Evolutionary conservation across 2,797 vertebrate species (phyloP), one percentile per base, ranked within the genome.

Genomic region (Cichlasoma orientale): DNA sequence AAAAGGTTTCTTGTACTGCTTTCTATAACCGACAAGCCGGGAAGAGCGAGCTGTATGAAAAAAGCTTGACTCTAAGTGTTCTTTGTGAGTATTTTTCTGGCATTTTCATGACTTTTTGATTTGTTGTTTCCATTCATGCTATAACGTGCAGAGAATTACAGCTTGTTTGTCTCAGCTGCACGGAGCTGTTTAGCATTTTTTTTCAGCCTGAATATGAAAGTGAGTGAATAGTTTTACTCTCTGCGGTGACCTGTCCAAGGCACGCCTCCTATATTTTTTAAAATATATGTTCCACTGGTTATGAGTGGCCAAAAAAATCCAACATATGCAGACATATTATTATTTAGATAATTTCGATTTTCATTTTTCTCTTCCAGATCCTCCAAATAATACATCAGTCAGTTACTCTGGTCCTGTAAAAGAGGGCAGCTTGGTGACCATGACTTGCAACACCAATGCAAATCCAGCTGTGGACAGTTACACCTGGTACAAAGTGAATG

Each of bases 361-460:
- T 55, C 16, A 44, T 3, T 80, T 52, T 53, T 78, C 1, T 79
- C 58, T 69, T 83, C n/a, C 83, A 95, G 93, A 93, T 84, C 57
- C 91, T 74, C 94, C 94, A 18, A 83, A 79, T 3, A 87, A 93
- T 75, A 92, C 91, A 5, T 82, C 89, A 0, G 79, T 94, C 68
- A 88, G 36, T 54, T 70, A 79, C 55, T 41, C 77, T 29, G 82
- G 79, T 33, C 84, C 90, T 21, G 88, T 90, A 2, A 36, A 36
- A 12, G 92, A 92, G 71, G 93, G 87, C 69, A 85, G 57, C 72
- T 76, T n/a, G 0, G 82, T 92, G 69, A 89, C 75, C 33, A 63
- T 95, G 85, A 90, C 72, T 72, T 95, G 94, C 87, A 75, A 31
- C 77, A 19, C 85, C 1, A 61, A 82, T 5, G 90, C 93, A 13